These are phyloP conservation scores for Dryoscopus gambensis DNA, from an alignment of 2,113 vertebrate genomes.

Conservation along the genomic window DNA sequence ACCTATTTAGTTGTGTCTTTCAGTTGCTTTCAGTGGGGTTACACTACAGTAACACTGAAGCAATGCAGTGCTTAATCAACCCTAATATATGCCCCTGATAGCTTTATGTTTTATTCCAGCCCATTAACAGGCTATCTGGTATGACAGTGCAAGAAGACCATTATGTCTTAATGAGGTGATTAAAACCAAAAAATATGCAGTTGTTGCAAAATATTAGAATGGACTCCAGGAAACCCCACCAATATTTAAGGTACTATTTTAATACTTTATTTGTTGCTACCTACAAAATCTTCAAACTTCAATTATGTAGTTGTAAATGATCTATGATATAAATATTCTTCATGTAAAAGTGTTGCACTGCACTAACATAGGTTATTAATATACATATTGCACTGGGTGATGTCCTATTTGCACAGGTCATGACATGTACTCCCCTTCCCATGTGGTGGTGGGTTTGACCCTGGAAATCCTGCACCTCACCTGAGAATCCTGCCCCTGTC, in stretches of 20 bases:
- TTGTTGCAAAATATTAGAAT: conserved; percentile 58
- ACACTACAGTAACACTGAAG: not conserved
- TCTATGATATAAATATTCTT: not conserved
- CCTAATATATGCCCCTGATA: conserved; percentile 21
- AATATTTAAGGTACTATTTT: not conserved
- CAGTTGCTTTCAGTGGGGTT: not conserved
- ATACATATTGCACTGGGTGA: too few relatives aligned
- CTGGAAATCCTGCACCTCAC: too few relatives aligned
- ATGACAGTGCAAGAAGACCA: conserved; percentile 60
- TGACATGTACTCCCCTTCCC: too few relatives aligned
- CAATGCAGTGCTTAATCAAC: not conserved
- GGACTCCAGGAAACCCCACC: conserved; percentile 3
- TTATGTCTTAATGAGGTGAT: conserved; percentile 70
- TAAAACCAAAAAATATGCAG: conserved; percentile 60
- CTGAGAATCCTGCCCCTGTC: too few relatives aligned
- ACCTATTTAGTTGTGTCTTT: not conserved
- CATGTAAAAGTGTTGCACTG: too few relatives aligned
- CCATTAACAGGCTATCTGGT: conserved; percentile 61
- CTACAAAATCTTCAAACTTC: conserved; percentile 1
- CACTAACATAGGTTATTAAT: too few relatives aligned
- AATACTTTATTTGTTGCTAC: conserved; percentile 3
- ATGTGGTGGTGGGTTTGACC: too few relatives aligned
- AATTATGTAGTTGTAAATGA: conserved; percentile 7
- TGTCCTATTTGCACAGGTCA: too few relatives aligned
- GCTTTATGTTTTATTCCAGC: conserved; percentile 57